Base-by-base conservation (phyloP, 2,888 invertebrate genomes). In the Seira sanloemensis region DNA sequence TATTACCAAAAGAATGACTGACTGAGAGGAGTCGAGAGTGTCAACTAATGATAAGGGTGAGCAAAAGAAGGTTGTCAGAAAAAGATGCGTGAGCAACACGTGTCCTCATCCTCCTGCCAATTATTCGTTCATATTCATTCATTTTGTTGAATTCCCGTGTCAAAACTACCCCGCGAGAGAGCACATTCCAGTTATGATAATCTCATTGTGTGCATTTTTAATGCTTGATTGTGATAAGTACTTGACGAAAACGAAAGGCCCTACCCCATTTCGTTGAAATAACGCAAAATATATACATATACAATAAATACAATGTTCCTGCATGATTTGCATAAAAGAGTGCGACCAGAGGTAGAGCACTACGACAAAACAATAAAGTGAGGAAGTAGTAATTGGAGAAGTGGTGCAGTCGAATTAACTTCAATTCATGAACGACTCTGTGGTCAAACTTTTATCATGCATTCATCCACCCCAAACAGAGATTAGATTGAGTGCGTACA, bases 281-380 rank as follows among this genome's bases (percentile, higher is more conserved):
- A 58, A 58, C 18, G 19, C 21, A 54, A 66, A 54, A 69, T 73
- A 72, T 4, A n/a, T n/a, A n/a, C n/a, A n/a, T n/a, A n/a, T n/a
- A n/a, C n/a, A n/a, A n/a, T n/a, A n/a, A n/a, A n/a, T n/a, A n/a
- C n/a, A n/a, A 82, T 76, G 77, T 77, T 82, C 83, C 83, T 83
- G 77, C 66, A 77, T 78, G 77, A 83, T 83, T 83, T 73, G 78
- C 77, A 78, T 78, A 83, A 75, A 69, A 19, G n/a, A n/a, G n/a
- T n/a, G n/a, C n/a, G 37, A 37, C 37, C 5, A 37, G n/a, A n/a
- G n/a, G n/a, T n/a, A n/a, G n/a, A n/a, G n/a, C n/a, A n/a, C n/a
- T n/a, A n/a, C n/a, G n/a, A n/a, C 26, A 58, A 26, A 65, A 27
- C 65, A 77, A 68, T 77, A 65, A 74, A 76, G 46, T 82, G 71